A percentile compares a stretch with the other conserved stretches of the same genome.
Conservation (phyloP, 1,140 invertebrate species). For the Papilio dardanus region DNA sequence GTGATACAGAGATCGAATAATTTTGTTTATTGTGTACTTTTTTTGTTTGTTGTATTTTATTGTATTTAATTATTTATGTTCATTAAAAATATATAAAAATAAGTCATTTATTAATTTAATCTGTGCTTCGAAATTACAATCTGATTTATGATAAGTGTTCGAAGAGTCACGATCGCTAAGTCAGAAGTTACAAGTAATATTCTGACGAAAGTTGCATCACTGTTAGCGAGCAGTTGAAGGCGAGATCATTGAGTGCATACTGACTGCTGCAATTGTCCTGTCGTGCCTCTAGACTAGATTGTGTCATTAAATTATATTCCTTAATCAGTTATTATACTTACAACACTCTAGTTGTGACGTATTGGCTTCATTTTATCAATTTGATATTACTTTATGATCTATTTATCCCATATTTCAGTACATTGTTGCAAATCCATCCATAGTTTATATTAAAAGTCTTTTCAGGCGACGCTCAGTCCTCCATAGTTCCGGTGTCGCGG, state of each 20-base stretch:
- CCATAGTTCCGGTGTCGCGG: neutral
- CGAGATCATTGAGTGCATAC: neutral
- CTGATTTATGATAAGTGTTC: neutral
- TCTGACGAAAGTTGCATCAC: neutral
- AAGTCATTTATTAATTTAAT: neutral
- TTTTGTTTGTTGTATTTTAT: neutral
- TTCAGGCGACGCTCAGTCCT: neutral
- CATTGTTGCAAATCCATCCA: neutral
- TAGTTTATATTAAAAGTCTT: slow-evolving; percentile 1
- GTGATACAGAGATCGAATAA: neutral
- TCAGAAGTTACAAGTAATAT: neutral
- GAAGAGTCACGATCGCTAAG: neutral
- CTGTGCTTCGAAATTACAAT: neutral
- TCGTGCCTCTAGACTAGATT: neutral
- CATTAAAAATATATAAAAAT: neutral
- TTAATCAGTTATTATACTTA: too few species aligned
- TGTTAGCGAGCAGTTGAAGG: neutral
- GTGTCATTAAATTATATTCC: too few species aligned
- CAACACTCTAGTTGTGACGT: too few species aligned
- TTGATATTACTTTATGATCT: neutral
- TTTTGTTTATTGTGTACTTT: neutral
- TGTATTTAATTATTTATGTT: neutral
- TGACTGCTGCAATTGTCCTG: neutral
- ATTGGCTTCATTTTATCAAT: too few species aligned
- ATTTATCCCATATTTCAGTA: neutral